Conservation (phyloP, 53 echinoderm and acorn worm species). For the Echinarachnius parma region DNA sequence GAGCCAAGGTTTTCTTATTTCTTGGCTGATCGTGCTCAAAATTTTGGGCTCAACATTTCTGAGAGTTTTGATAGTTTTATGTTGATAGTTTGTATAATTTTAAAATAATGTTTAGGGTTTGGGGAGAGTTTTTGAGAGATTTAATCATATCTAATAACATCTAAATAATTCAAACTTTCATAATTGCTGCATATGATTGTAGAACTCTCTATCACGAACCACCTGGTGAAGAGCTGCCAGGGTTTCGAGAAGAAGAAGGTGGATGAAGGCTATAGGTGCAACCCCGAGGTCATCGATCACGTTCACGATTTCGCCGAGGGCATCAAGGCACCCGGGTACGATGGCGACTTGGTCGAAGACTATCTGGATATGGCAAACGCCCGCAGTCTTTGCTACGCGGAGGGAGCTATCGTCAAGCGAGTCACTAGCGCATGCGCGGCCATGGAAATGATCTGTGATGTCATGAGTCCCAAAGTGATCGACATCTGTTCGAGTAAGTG, state of each 20-base stretch:
- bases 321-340: slow-evolving; percentile 1
- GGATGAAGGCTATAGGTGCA: slow-evolving; percentile 7
- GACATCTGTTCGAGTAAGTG: slow-evolving; percentile 29
- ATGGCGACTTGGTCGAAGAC: slow-evolving; percentile 21
- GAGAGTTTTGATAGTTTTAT: no score
- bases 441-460: slow-evolving; percentile 5
- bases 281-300: slow-evolving; percentile 20
- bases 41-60: no score
- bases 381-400: slow-evolving; percentile 5
- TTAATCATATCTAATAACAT: no score
- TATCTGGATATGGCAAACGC: slow-evolving; percentile 16
- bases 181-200: no score
- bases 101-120: no score
- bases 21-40: no score
- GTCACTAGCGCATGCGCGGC: neutral
- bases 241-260: slow-evolving; percentile 9
- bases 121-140: no score
- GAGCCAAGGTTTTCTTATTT: no score
- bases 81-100: no score
- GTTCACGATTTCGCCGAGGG: slow-evolving; percentile 19
- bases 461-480: neutral
- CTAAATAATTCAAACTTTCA: no score
- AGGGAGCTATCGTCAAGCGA: neutral
- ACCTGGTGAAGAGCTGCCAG: neutral
- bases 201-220: slow-evolving; percentile 14